A percentile compares a stretch with the other conserved stretches of the same genome.
These are phyloP conservation scores for Etheostoma perlongum DNA, from an alignment of 2,797 vertebrate genomes.

Conservation along the genomic window DNA sequence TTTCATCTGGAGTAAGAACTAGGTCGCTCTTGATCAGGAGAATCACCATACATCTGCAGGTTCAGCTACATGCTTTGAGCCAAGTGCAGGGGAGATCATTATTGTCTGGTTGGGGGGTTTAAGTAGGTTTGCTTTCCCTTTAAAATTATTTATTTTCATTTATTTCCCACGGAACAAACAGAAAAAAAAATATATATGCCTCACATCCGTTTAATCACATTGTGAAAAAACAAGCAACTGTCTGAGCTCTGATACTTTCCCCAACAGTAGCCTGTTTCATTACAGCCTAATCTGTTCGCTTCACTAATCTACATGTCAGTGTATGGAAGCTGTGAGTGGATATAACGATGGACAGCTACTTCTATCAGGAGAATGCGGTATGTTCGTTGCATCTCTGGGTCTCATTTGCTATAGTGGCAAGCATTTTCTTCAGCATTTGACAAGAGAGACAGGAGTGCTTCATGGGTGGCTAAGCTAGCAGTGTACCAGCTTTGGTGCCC, in stretches of 20 bases:
- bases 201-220: background rate
- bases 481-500: constrained; percentile 14
- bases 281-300: constrained; percentile 46
- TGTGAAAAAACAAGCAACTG: background rate
- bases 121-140: constrained; percentile 8
- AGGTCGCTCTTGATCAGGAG: constrained; percentile 70
- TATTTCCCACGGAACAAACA: background rate
- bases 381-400: background rate
- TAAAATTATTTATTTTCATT: constrained; percentile 1
- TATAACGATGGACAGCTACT: constrained; percentile 1
- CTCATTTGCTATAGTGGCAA: background rate
- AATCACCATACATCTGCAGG: constrained; percentile 69
- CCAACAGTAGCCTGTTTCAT: constrained; percentile 27
- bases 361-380: background rate
- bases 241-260: background rate
- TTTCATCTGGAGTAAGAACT: constrained; percentile 73
- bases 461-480: constrained; percentile 37
- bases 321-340: constrained; percentile 10
- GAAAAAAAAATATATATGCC: background rate
- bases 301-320: constrained; percentile 39
- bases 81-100: constrained; percentile 5
- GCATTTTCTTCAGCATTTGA: background rate
- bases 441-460: constrained; percentile 26
- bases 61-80: constrained; percentile 39
- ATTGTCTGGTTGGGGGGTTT: background rate